Base-by-base conservation (phyloP, 2,113 vertebrate genomes). In the Cryptotis parvus region DNA sequence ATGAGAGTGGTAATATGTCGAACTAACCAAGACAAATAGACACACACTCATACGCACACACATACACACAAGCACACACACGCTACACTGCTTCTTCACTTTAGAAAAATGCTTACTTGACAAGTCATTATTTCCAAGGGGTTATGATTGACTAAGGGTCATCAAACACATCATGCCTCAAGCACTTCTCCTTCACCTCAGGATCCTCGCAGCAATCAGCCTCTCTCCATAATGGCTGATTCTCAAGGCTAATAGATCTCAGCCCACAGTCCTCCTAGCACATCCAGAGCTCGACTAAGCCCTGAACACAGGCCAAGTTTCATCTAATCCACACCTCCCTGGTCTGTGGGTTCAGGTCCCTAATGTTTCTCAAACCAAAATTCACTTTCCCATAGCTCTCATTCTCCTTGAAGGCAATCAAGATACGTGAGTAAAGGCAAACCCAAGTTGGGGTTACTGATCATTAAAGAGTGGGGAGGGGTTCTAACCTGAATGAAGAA, bases 101-200 rank as follows among this genome's bases (percentile, higher is more conserved):
- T 35, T 15, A 33, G 37, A 43, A 68, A 52, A 68, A 6, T 33
- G 26, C 10, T 39, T 49, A 49, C 79, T 79, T 84, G 74, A 33
- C 29, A 10, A n/a, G n/a, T 45, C 66, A 10, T 11, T 18, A 31
- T 6, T 52, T 33, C 22, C 77, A 9, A 0, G 1, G 43, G n/a
- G n/a, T 39, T 45, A 1, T 33, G 6, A 20, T 73, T n/a, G 43
- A 15, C 80, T 14, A 6, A 49, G 26, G 69, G 18, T 14, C 20
- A 52, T 1, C 2, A 58, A 14, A 35, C n/a, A n/a, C 52, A 27
- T 24, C 0, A 2, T 0, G n/a, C 26, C 10, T 9, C 27, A 20
- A 2, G 12, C 3, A 2, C 22, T 20, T 22, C 27, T 45, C 29
- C 20, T n/a, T 31, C 5, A 31, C 20, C 14, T 1, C 1, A 37